Evolutionary conservation across 2,113 vertebrate species (phyloP), one percentile per base, ranked within the genome.

Genomic region (Laticauda colubrina): DNA sequence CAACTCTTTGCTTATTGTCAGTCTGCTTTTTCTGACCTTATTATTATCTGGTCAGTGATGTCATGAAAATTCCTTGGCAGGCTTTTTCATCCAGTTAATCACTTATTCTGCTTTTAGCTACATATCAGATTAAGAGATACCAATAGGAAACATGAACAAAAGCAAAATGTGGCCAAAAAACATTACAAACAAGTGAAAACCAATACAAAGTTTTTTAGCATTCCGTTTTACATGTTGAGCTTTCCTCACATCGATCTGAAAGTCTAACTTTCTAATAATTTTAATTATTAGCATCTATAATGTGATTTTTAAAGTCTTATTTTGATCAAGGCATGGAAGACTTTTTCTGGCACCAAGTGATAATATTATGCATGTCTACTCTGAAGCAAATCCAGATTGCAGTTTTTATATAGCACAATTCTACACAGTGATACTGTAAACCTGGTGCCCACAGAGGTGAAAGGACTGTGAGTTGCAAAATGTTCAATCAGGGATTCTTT

Each of bases 1-100:
- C 94, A 95, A 94, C 95, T 96, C 94, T 89, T 89, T 48, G 34
- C 53, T 89, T 92, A 55, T 92, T 89, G 51, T 89, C 91, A 56
- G 89, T 69, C 29, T 45, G 45, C 69, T 94, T 94, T 95, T 97
- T 96, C 94, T 95, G 96, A 69, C 92, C 75, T 85, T 57, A 2
- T 93, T 95, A 90, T 93, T 92, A 1, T 0, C 90, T 89, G 8
- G 48, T 9, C 55, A 89, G 59, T 53, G 93, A 96, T 12, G 85
- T 91, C 0, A 6, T 5, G 12, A 56, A 89, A 95, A 95, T 95
- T 94, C 93, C 94, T 88, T 4, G 0, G n/a, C 0, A 34, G 89
- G n/a, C 43, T 91, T 90, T 93, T 87, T 95, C 0, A 15, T n/a
- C 18, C 0, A 0, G 85, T 43, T 39, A 20, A 45, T 54, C 15